phyloP scores from a whole-genome alignment of 30 jellyfish, hydroid and myxozoan species.

The Catostylus mosaicus region DNA sequence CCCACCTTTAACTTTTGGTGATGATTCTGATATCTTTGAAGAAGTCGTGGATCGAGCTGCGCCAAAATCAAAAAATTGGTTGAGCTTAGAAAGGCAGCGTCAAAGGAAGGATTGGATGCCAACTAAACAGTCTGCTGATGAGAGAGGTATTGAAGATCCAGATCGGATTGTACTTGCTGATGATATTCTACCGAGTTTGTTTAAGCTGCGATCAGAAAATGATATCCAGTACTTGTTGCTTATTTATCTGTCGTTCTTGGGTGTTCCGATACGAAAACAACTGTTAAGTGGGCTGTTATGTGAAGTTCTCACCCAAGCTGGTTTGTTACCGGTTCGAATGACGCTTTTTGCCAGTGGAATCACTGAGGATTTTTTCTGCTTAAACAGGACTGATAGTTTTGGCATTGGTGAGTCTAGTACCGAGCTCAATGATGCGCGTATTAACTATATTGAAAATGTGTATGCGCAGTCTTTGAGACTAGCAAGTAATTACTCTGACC shows the following conservation, averaged over 20 bases:
- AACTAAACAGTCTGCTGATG: slow-evolving; percentile 11
- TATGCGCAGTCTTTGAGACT: slow-evolving; percentile 52
- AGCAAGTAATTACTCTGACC: slow-evolving; percentile 16
- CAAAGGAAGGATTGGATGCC: slow-evolving; percentile 42
- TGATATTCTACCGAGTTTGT: slow-evolving; percentile 70
- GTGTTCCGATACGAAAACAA: slow-evolving; percentile 64
- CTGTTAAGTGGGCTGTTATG: neutral
- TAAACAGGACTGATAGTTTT: neutral
- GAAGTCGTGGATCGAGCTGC: slow-evolving; percentile 13
- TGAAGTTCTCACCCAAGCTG: neutral
- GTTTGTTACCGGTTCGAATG: slow-evolving; percentile 4
- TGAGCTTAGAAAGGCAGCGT: slow-evolving; percentile 49
- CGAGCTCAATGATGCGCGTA: neutral
- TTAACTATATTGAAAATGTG: slow-evolving; percentile 41
- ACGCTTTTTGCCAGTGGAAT: slow-evolving; percentile 10
- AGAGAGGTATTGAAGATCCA: slow-evolving; percentile 79
- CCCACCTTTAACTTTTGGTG: neutral
- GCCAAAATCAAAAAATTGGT: slow-evolving; percentile 58
- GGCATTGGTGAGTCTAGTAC: neutral
- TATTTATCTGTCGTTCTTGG: slow-evolving; percentile 60
- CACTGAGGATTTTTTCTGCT: slow-evolving; percentile 10
- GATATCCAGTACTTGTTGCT: slow-evolving; percentile 51
- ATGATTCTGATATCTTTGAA: neutral
- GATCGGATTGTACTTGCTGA: slow-evolving; percentile 85
- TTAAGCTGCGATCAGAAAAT: slow-evolving; percentile 47